Base-by-base conservation (phyloP, 2,113 vertebrate species). In the Nothocercus julius region DNA sequence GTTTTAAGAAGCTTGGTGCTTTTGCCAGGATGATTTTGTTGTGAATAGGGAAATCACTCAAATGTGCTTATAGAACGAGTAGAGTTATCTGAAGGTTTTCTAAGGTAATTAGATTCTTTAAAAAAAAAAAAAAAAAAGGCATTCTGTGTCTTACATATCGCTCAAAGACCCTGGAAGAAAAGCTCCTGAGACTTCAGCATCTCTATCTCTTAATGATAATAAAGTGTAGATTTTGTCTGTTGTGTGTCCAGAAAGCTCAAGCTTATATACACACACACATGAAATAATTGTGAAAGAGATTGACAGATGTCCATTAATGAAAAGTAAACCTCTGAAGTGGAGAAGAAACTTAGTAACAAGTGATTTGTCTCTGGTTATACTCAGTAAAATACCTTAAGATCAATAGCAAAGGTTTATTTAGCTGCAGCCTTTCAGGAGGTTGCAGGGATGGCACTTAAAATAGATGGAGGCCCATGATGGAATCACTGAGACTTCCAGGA, bases 401-500 rank as follows among this genome's bases (percentile, higher is more conserved):
- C 32, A 11, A 19, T 24, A 45, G n/a, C 28, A 10, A 9, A 34
- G 44, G 62, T 17, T 74, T 77, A 32, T 5, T 64, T 36, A 80
- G 45, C 27, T 36, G 8, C 15, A 51, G 27, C 75, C 54, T 66
- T 88, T 72, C 56, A 16, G 76, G 36, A 74, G 54, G 30, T 79
- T 49, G 28, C 53, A 63, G 56, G 54, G 44, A 80, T 34, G 25
- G 20, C 49, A 80, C 40, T 87, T 67, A 25, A 59, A 59, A 66
- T 68, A 20, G 17, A 16, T 47, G 66, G 84, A 74, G 76, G 45
- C 72, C 84, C 38, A 13, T 89, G 72, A 36, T 73, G 89, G 82
- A 92, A 45, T 73, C 9, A 42, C 73, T 77, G 68, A 64, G 73
- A 75, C 76, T 85, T 85, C 94, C 96, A 96, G 95, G 94, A 93